Percentiles rank a stretch among this genome's conserved stretches.
Conservation (phyloP, 2,888 invertebrate species). For the Myopa tessellatipennis region DNA sequence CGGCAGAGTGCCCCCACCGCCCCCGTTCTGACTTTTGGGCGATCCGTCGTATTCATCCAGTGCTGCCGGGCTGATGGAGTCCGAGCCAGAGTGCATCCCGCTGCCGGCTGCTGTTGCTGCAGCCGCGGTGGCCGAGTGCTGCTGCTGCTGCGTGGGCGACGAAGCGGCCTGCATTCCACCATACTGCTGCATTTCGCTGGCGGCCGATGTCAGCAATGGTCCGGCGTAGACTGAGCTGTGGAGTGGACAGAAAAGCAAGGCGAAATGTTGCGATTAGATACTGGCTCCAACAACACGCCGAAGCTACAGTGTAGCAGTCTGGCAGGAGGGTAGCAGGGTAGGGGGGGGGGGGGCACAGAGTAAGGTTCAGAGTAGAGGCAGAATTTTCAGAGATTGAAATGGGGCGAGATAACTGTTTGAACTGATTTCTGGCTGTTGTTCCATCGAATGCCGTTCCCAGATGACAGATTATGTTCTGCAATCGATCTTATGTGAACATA, state of each 20-base stretch:
- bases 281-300: neutral
- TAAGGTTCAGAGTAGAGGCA: too few species aligned
- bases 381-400: neutral
- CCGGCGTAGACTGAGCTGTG: constrained; percentile 65
- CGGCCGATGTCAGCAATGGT: constrained; percentile 61
- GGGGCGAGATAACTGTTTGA: neutral
- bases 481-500: too few species aligned
- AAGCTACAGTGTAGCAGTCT: too few species aligned
- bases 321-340: too few species aligned
- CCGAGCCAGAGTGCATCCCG: constrained; percentile 46
- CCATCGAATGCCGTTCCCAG: too few species aligned
- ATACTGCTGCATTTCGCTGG: constrained; percentile 61
- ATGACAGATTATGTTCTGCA: too few species aligned
- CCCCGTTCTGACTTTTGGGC: constrained; percentile 55
- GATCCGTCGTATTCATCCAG: constrained; percentile 64
- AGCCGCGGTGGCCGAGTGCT: constrained; percentile 52
- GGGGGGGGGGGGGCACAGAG: too few species aligned
- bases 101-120: constrained; percentile 45
- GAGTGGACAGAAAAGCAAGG: constrained; percentile 11
- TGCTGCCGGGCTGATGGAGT: constrained; percentile 41
- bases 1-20: constrained; percentile 60
- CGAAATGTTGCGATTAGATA: constrained; percentile 21
- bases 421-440: constrained; percentile 27
- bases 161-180: constrained; percentile 52
- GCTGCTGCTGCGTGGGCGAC: constrained; percentile 52